These are phyloP conservation scores for Anneissia japonica DNA, from an alignment of 35 echinoderm and acorn worm genomes.

Conservation along the genomic window DNA sequence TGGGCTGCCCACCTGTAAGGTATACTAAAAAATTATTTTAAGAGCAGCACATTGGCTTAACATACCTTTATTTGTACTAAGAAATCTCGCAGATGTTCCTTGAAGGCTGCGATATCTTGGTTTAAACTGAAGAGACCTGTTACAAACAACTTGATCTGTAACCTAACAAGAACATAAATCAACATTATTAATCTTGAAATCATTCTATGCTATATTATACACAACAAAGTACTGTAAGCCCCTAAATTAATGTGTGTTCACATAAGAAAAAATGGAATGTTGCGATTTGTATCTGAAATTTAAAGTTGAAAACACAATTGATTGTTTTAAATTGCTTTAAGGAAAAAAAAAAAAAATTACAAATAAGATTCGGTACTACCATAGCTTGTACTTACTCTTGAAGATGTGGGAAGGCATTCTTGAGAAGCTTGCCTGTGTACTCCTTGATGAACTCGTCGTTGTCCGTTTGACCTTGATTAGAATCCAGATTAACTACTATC, in stretches of 20 bases:
- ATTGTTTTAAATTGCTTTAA: no score
- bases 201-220: no score
- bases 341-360: no score
- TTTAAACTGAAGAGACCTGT: conserved; percentile 96
- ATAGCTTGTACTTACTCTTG: conserved; percentile 97
- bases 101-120: conserved; percentile 95
- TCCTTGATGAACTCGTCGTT: conserved; percentile 93
- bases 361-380: no score
- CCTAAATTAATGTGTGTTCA: no score
- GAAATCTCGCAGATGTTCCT: conserved; percentile 97
- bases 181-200: neutral
- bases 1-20: no score
- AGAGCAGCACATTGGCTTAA: no score
- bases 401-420: conserved; percentile 94
- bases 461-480: conserved; percentile 53
- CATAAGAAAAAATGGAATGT: no score
- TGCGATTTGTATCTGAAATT: no score
- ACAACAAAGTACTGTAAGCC: no score
- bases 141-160: conserved; percentile 90
- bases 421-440: conserved; percentile 78
- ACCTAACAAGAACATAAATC: conserved; percentile 37
- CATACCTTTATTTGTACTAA: conserved; percentile 97
- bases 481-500: conserved; percentile 60
- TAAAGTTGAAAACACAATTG: no score
- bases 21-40: no score